Base-by-base conservation (phyloP, 2,888 invertebrate species). In the Nyleta sp. region DNA sequence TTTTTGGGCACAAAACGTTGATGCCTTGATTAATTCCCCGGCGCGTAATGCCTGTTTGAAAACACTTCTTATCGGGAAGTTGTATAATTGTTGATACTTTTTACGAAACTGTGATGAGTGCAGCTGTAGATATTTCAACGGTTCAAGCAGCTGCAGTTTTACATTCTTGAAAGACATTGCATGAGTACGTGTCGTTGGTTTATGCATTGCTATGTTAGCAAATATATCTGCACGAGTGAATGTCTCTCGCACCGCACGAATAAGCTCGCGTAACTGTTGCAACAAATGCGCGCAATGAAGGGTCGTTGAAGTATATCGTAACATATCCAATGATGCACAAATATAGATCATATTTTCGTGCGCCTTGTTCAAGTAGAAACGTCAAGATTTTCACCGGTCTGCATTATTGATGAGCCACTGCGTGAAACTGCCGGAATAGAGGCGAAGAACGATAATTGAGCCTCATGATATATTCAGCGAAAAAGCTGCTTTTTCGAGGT, bases 61-160 rank as follows among this genome's bases (percentile, higher is more conserved):
- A 72, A 77, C 72, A 67, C 72, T 67, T 72, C 77, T 77, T 67
- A 77, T 72, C 77, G 67, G 71, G 40, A 72, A 70, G 74, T 78
- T 74, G 73, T 78, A 74, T 74, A 74, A 78, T 78, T 74, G 74
- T 78, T 78, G 78, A 70, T 74, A 74, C 70, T 73, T 78, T 78
- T 73, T 78, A 64, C 59, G 78, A 70, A 73, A 78, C 52, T 70
- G 65, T 50, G 70, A 70, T 60, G 78, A 52, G 64, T 68, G 78
- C 73, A 73, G 78, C 73, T 78, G 78, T 78, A 62, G 78, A 73
- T 73, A 64, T 73, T 78, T 74, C 78, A 78, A 78, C 78, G 78
- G 78, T 78, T 70, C 48, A 78, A 53, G 74, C 78, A 78, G 78
- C 78, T 78, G 78, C 78, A 73, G 53, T 35, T 64, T 73, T 65